Base-by-base conservation (phyloP, 1,140 invertebrate species). In the Heliconius eleuchia region DNA sequence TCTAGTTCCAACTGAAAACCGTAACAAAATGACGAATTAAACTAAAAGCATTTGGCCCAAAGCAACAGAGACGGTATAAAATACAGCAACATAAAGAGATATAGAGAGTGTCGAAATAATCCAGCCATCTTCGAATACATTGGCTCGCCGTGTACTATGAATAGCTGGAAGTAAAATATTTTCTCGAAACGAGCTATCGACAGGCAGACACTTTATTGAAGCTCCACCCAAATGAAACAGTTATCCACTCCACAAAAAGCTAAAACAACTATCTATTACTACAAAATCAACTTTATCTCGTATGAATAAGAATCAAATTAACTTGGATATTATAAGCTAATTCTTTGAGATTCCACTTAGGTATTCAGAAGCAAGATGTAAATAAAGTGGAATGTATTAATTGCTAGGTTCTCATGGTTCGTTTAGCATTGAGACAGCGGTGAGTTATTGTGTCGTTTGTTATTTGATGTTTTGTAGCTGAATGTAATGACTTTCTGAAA, bases 381-480 rank as follows among this genome's bases (percentile, higher is more conserved):
- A 90, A 89, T 89, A 87, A 87, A 87, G 84, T 83, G 84, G 86
- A 83, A 85, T 87, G 83, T 84, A 88, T 87, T 90, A 89, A 88
- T 91, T 87, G 84, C 82, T 87, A 85, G 83, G 85, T 89, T 89
- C 57, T 89, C 84, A 85, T 84, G 83, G 88, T 85, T 86, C 85
- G 83, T 88, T 90, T 87, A 85, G 80, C 80, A 82, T 82, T 37
- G 23, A 66, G 57, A 30, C 57, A 66, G 57, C 57, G 30, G 57
- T 66, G 57, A 66, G 5, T 66, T 66, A 66, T 13, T 66, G 23
- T 66, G 3, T 23, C n/a, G 57, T 60, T 27, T n/a, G 57, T 60
- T 60, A 13, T 60, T 27, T 23, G 3, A 60, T 8, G 57, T 60
- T 60, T 60, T 27, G 30, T 57, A 57, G 18, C 55, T 57, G 19